Base-by-base conservation (phyloP, 2,113 vertebrate species). In the Nyctereutes procyonoides region DNA sequence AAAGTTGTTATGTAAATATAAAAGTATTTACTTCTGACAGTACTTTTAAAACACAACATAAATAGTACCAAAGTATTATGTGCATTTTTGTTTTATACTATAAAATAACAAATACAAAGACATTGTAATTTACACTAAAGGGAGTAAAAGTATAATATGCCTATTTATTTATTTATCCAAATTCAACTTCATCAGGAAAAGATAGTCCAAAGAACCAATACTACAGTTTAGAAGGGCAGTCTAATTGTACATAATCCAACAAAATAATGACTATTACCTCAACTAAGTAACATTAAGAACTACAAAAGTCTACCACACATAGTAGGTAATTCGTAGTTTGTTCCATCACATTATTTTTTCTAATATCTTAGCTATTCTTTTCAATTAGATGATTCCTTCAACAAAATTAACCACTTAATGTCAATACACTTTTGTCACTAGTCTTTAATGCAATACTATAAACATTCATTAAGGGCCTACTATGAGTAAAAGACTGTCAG, bases 191-290 rank as follows among this genome's bases (percentile, higher is more conserved):
- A 97, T 96, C 48, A 97, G 43, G 28, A 82, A 74, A 8, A 69
- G 65, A 87, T 0, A 60, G 9, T n/a, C 4, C 87, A 90, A 92
- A 26, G 3, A 92, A 95, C 0, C 69, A 80, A 81, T 26, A 90
- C 4, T 90, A 88, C 85, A 98, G 91, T 98, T 98, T 88, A 98
- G 77, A 97, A 95, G 81, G 63, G 77, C 14, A 97, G 73, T 93
- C 69, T 93, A 97, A 97, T 76, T 82, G 16, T 32, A 85, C 24
- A 85, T 56, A 85, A 88, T 65, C 92, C n/a, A 85, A 48, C 51
- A 91, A 65, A 56, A 32, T 19, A 58, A 86, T 51, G 28, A 81
- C 38, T 93, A 80, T 30, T 83, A 76, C 55, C 24, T 95, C 35
- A 97, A 67, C 1, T 76, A 90, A 82, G 90, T 95, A 94, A 69